Evolutionary conservation across 1,140 invertebrate species (phyloP).

Genomic region (Drosophila chauvacae): DNA sequence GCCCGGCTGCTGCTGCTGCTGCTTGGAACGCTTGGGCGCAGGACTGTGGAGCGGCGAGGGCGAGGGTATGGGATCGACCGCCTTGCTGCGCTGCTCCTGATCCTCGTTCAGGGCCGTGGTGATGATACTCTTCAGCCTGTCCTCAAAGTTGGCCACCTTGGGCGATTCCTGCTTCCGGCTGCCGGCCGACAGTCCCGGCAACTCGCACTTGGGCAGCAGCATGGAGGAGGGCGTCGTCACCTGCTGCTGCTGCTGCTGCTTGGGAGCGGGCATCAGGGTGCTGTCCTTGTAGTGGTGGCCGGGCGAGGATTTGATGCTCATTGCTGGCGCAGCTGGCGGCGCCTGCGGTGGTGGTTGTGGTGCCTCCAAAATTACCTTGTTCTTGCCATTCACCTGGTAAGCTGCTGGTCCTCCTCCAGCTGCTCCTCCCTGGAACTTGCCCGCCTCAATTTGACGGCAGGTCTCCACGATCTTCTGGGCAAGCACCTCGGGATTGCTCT

Average conservation of each 20-base stretch:
- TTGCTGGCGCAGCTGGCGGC: slow-evolving; percentile 3
- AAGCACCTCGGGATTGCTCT: slow-evolving; percentile 94
- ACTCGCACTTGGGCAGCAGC: slow-evolving; percentile 66
- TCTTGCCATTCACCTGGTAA: slow-evolving; percentile 48
- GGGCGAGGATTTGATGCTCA: slow-evolving; percentile 18
- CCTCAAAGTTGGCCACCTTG: slow-evolving; percentile 94
- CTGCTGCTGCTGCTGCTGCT: slow-evolving; percentile 40
- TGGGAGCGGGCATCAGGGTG: slow-evolving; percentile 81
- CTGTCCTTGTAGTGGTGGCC: slow-evolving; percentile 62
- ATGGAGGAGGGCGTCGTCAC: slow-evolving; percentile 12
- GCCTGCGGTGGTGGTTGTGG: slow-evolving; percentile 58
- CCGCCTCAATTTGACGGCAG: slow-evolving; percentile 93
- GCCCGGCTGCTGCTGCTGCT: slow-evolving; percentile 61
- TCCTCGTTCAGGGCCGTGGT: slow-evolving; percentile 95
- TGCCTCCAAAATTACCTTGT: slow-evolving; percentile 30
- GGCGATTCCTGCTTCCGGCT: slow-evolving; percentile 88
- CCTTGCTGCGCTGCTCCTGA: slow-evolving; percentile 86
- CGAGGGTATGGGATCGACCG: slow-evolving; percentile 41
- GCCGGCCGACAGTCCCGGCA: slow-evolving; percentile 33
- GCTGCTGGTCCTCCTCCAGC: slow-evolving; percentile 3
- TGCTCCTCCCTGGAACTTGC: slow-evolving; percentile 85
- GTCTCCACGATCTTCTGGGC: slow-evolving; percentile 95
- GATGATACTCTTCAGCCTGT: slow-evolving; percentile 96
- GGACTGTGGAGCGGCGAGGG: slow-evolving; percentile 64
- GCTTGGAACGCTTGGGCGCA: slow-evolving; percentile 72